Conservation (phyloP, 1,140 invertebrate genomes). For the Drosophila seguyi region DNA sequence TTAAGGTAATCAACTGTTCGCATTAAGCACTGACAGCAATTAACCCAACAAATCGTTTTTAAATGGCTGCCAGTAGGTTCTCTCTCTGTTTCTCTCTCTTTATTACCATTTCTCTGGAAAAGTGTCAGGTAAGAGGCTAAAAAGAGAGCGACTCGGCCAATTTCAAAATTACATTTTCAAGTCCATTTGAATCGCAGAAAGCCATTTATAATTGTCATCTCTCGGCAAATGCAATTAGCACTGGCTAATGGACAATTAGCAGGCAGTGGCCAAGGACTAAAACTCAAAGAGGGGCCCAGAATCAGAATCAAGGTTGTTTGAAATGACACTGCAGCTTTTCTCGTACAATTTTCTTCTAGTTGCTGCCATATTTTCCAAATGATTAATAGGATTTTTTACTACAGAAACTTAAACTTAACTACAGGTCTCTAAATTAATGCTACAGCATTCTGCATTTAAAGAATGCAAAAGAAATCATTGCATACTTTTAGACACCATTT, state of each 20-base stretch:
- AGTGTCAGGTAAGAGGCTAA: conserved; percentile 14
- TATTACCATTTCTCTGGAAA: not conserved
- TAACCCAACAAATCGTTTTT: conserved; percentile 63
- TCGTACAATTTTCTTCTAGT: not conserved
- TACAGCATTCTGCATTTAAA: not conserved
- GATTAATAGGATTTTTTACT: not conserved
- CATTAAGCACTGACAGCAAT: conserved; percentile 63
- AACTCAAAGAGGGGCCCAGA: not conserved
- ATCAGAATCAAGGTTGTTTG: conserved; percentile 8
- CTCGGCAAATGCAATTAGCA: conserved; percentile 74
- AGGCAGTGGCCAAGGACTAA: conserved; percentile 17
- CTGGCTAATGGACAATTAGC: conserved; percentile 75
- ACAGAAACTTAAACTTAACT: not conserved
- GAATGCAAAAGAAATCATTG: not conserved
- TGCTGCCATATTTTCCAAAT: not conserved
- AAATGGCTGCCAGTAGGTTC: conserved; percentile 21
- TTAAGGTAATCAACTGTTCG: conserved; percentile 52
- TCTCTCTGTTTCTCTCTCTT: not conserved
- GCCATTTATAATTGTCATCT: conserved; percentile 81
- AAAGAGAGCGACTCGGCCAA: conserved; percentile 1
- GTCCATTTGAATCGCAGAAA: conserved; percentile 51
- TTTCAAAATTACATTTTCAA: conserved; percentile 55
- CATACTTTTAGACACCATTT: not conserved
- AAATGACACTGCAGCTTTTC: conserved; percentile 32
- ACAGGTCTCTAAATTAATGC: not conserved